These are phyloP conservation scores for Hemibagrus wyckioides DNA, from an alignment of 2,113 vertebrate genomes.

Conservation along the genomic window DNA sequence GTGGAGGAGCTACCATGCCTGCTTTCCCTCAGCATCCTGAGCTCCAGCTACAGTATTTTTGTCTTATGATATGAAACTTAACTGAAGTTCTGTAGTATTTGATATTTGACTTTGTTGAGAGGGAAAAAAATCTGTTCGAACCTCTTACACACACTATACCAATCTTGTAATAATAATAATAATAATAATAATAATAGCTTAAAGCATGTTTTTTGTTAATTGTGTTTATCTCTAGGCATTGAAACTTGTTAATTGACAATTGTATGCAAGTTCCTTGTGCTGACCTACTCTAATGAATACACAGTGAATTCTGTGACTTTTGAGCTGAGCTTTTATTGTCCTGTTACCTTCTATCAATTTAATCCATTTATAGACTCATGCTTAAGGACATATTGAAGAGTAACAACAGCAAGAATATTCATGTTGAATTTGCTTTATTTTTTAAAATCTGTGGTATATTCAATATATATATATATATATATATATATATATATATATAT, in stretches of 20 bases:
- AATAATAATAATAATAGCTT: neutral
- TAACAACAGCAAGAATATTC: neutral
- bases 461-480: no score
- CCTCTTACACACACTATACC: neutral
- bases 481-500: no score
- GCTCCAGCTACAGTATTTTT: neutral
- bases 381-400: neutral
- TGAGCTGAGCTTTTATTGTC: neutral
- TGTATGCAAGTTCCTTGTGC: neutral
- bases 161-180: neutral
- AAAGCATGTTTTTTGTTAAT: neutral
- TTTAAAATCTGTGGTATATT: neutral
- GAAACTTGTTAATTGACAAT: neutral
- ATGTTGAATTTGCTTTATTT: neutral
- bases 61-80: neutral
- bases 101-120: neutral
- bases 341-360: neutral
- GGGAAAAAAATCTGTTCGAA: neutral
- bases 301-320: neutral
- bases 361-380: neutral
- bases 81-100: neutral
- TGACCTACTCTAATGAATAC: neutral
- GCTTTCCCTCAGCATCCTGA: neutral
- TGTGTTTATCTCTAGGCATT: neutral
- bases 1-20: slow-evolving; percentile 42